Conservation (phyloP, 2,797 vertebrate species). For the Tauraco hartlaubi region DNA sequence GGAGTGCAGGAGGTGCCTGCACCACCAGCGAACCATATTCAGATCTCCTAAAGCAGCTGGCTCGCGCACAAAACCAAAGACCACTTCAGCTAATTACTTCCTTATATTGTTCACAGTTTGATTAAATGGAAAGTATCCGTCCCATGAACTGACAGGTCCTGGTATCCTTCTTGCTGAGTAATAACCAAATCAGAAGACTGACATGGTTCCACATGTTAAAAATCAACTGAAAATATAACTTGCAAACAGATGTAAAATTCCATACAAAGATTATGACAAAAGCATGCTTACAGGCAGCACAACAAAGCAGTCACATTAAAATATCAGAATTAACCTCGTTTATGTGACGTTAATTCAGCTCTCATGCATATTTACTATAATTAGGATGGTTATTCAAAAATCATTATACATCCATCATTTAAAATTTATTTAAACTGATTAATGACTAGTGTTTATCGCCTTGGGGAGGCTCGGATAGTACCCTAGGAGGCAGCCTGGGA, state of each 20-base stretch:
- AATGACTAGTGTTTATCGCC: not conserved
- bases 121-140: not conserved
- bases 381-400: conserved; percentile 22
- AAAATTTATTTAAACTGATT: not conserved
- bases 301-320: conserved; percentile 12
- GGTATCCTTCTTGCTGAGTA: not conserved
- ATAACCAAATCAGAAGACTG: not conserved
- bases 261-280: not conserved
- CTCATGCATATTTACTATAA: conserved; percentile 27
- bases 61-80: not conserved
- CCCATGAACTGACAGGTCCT: not conserved
- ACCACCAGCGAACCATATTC: not conserved
- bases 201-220: not conserved
- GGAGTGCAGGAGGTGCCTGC: not conserved
- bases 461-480: not conserved
- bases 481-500: not conserved
- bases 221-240: not conserved
- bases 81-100: conserved; percentile 10
- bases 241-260: not conserved
- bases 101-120: not conserved
- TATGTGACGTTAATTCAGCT: not conserved
- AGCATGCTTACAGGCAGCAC: not conserved
- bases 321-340: not conserved
- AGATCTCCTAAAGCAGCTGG: not conserved
- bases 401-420: not conserved